These are phyloP conservation scores for Coptodon bakossiorum DNA, from an alignment of 2,113 vertebrate genomes.

Conservation along the genomic window DNA sequence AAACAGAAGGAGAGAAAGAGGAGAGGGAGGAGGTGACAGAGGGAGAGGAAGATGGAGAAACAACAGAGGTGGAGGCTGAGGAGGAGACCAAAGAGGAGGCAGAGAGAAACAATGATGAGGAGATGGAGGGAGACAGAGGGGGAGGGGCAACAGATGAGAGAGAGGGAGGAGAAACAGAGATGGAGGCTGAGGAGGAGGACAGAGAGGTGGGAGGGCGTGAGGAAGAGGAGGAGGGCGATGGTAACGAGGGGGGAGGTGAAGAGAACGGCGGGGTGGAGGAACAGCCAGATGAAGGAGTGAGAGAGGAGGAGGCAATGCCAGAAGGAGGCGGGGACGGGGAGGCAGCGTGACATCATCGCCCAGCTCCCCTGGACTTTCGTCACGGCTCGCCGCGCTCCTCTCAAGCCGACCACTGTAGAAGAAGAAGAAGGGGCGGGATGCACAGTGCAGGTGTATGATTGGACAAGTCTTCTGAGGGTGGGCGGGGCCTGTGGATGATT, in stretches of 20 bases:
- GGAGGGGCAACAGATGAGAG: not conserved
- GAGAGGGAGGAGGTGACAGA: not conserved
- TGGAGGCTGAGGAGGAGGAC: not conserved
- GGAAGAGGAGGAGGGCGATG: not conserved
- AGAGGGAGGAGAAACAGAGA: not conserved
- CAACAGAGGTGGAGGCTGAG: not conserved
- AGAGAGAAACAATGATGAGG: not conserved
- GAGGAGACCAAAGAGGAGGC: not conserved
- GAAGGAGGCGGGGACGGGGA: not conserved
- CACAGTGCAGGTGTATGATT: not conserved
- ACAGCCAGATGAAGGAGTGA: not conserved
- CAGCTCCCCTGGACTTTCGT: not conserved
- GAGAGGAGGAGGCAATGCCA: not conserved
- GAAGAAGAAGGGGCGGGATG: not conserved
- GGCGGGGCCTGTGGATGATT: not conserved
- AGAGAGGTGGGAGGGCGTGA: not conserved
- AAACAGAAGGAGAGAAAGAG: not conserved
- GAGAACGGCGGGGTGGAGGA: fast-evolving
- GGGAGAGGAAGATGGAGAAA: not conserved
- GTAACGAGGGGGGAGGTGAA: not conserved
- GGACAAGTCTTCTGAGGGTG: not conserved
- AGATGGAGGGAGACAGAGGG: not conserved
- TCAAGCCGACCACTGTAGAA: not conserved
- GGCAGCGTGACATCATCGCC: not conserved
- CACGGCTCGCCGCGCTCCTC: fast-evolving